Evolutionary conservation across 2,888 invertebrate genomes (phyloP).

Genomic region (Protodeltote pygarga): DNA sequence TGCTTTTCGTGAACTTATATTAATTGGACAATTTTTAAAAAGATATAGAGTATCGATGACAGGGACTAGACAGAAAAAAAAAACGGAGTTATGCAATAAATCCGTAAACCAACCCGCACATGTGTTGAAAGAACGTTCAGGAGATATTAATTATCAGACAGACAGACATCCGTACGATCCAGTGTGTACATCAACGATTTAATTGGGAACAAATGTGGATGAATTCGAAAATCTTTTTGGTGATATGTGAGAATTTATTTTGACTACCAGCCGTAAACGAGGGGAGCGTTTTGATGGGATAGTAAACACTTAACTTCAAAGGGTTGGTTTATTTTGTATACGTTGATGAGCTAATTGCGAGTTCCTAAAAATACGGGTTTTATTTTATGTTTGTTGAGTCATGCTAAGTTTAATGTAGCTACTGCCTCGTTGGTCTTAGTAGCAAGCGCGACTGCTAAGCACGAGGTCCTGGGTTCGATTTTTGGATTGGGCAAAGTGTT

Average conservation of each 20-base stretch:
- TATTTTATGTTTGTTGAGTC: slow-evolving; percentile 22
- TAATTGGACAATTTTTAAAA: slow-evolving; percentile 13
- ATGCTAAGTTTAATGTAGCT: slow-evolving; percentile 1
- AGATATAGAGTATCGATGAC: slow-evolving; percentile 23
- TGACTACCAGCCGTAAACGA: slow-evolving; percentile 47
- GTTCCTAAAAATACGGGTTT: slow-evolving; percentile 41
- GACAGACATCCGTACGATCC: slow-evolving; percentile 72
- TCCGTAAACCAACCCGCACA: slow-evolving; percentile 65
- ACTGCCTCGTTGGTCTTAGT: slow-evolving; percentile 1
- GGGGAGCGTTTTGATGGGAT: slow-evolving; percentile 48
- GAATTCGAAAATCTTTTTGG: slow-evolving; percentile 49
- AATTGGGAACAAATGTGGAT: slow-evolving; percentile 82
- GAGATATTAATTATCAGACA: slow-evolving; percentile 74
- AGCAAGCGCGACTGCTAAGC: no score
- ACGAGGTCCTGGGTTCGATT: no score
- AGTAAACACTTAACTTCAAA: slow-evolving; percentile 54
- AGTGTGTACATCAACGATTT: slow-evolving; percentile 78
- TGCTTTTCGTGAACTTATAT: not conserved
- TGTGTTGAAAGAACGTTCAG: slow-evolving; percentile 72
- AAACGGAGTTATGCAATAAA: slow-evolving; percentile 69
- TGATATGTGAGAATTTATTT: slow-evolving; percentile 57
- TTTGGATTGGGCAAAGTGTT: no score
- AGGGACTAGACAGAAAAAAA: slow-evolving; percentile 35
- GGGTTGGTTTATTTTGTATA: slow-evolving; percentile 48
- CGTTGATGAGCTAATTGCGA: slow-evolving; percentile 43